Percentiles rank a stretch among this genome's conserved stretches.
These are phyloP conservation scores for Geodia barretti DNA, from an alignment of 37 sponge, comb jelly and placozoan species.

Conservation along the genomic window DNA sequence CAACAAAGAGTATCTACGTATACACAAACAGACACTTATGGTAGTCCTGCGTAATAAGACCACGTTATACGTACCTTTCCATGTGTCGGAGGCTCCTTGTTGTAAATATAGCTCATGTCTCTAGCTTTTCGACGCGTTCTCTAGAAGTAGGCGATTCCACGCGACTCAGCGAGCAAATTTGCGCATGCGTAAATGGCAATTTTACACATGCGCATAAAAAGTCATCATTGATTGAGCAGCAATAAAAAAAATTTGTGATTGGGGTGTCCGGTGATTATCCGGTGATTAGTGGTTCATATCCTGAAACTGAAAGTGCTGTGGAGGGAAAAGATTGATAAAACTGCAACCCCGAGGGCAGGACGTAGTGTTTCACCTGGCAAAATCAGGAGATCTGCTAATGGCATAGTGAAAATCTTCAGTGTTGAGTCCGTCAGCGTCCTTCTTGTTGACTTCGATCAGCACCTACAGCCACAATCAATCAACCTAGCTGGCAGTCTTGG, in stretches of 20 bases:
- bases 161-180: background rate
- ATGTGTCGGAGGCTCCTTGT: constrained; percentile 92
- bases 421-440: constrained; percentile 53
- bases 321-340: background rate
- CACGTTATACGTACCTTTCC: constrained; percentile 78
- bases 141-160: background rate
- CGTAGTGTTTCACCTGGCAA: constrained; percentile 31
- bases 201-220: background rate
- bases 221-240: background rate
- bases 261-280: constrained; percentile 1
- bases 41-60: background rate
- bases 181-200: background rate
- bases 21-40: background rate
- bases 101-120: constrained; percentile 95
- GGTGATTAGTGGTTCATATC: background rate
- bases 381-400: constrained; percentile 74
- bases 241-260: background rate
- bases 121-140: background rate
- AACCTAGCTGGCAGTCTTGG: too few species aligned
- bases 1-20: background rate
- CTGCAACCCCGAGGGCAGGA: constrained; percentile 2
- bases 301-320: background rate
- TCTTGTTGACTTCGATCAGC: constrained; percentile 61
- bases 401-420: constrained; percentile 71
- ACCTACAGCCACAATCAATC: constrained; percentile 27